Conservation (phyloP, 2,888 invertebrate genomes). For the Pegoplata infirma region DNA sequence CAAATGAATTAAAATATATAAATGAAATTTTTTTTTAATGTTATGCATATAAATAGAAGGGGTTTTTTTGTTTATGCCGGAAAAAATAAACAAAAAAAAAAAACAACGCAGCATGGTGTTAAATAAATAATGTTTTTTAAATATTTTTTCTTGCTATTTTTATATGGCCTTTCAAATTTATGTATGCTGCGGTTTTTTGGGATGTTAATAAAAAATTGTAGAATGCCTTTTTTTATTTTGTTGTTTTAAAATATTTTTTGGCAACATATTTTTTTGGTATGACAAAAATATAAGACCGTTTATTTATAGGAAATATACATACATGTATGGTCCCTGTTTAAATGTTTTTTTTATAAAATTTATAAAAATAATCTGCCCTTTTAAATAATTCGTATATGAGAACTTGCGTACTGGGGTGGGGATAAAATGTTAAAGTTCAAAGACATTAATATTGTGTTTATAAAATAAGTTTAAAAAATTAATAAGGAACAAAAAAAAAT, state of each 20-base stretch:
- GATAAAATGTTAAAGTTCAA: background rate
- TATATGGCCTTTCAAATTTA: slow-evolving; percentile 35
- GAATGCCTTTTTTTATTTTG: background rate
- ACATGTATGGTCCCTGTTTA: background rate
- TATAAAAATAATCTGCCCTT: no score
- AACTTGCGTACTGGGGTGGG: background rate
- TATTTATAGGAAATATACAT: no score
- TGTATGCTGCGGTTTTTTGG: slow-evolving; percentile 51
- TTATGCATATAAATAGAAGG: background rate
- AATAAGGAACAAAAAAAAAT: no score
- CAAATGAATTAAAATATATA: slow-evolving; percentile 28
- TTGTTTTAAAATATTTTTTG: slow-evolving; percentile 17
- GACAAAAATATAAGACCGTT: background rate
- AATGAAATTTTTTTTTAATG: no score
- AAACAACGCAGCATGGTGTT: background rate
- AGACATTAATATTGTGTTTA: background rate
- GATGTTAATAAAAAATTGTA: slow-evolving; percentile 29
- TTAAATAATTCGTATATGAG: no score
- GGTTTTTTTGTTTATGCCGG: background rate
- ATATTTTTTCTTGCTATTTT: slow-evolving; percentile 12
- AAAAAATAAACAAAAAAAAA: no score
- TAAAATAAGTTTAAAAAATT: background rate
- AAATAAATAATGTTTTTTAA: background rate
- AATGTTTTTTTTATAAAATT: no score
- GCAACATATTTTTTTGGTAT: slow-evolving; percentile 44